These are phyloP conservation scores for Orycteropus afer DNA, from an alignment of 2,113 vertebrate genomes.

Conservation along the genomic window DNA sequence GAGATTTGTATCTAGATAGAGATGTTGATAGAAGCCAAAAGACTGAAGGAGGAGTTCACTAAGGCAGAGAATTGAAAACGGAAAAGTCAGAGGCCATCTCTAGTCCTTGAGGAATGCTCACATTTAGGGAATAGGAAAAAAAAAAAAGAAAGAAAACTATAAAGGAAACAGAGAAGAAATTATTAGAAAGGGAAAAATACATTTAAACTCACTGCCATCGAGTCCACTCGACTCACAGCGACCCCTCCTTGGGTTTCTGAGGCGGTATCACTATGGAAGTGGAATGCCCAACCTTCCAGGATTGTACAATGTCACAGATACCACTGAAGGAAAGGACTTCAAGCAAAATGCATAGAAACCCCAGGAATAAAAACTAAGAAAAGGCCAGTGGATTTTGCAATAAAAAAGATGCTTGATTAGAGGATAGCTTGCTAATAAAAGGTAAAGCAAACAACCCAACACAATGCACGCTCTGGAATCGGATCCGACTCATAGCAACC, in stretches of 20 bases:
- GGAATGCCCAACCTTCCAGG: no score
- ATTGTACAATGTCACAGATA: not conserved
- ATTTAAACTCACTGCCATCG: no score
- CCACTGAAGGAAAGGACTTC: not conserved
- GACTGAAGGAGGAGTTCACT: not conserved
- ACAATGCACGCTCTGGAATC: no score
- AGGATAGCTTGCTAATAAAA: constrained; percentile 20
- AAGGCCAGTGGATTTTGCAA: not conserved
- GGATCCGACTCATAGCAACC: no score
- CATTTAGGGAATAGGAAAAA: not conserved
- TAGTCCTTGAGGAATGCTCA: not conserved
- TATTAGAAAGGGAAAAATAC: not conserved
- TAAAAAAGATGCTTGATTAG: not conserved
- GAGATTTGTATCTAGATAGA: not conserved
- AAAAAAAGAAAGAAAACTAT: no score
- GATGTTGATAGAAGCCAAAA: not conserved
- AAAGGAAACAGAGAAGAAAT: not conserved
- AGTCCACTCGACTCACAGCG: no score
- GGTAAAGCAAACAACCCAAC: no score
- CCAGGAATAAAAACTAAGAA: not conserved
- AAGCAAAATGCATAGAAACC: not conserved
- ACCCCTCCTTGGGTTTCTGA: no score
- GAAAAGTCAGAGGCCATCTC: not conserved
- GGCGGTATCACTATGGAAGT: no score
- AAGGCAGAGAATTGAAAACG: constrained; percentile 3